Evolutionary conservation across 2,113 vertebrate species (phyloP), one percentile per base, ranked within the genome.

Genomic region (Pollimyrus isidori): DNA sequence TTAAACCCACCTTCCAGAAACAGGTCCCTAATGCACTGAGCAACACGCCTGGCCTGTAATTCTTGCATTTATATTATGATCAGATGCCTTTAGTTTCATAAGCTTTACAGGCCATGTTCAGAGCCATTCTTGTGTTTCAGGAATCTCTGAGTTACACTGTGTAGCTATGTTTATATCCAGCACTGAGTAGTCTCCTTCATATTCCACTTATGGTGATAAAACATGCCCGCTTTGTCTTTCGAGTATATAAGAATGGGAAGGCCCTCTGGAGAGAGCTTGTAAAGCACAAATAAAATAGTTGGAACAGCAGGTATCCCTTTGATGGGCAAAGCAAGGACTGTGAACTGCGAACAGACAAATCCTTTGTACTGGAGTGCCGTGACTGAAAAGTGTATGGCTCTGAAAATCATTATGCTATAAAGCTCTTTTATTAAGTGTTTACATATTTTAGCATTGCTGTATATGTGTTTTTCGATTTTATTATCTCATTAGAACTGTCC

Each of bases 241-340:
- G 49, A 88, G 49, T 84, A 76, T 26, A 4, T 45, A 87, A 62
- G 86, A 30, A 30, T 62, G 87, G 87, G 76, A 56, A 42, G n/a
- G 46, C 58, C 58, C 62, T 87, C 82, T 39, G 46, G 58, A 88
- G 53, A 85, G 85, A 88, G 46, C 86, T 76, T 92, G 91, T 91
- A 42, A 49, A 76, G 62, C 84, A 91, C 90, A 89, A 93, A 92
- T 90, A 92, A 92, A 91, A 91, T 93, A 91, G 93, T 92, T 93
- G 92, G 91, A 94, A 93, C 91, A 92, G 92, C 92, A 92, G 92
- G 91, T 89, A n/a, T 42, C 23, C 87, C 87, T 94, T 93, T 93
- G 92, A 94, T 95, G 94, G 93, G 89, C 93, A 90, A 21, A 49
- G 91, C 93, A 95, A 95, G 94, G 94, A 95, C 93, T 26, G 88